Conservation (phyloP, 2,888 invertebrate genomes). For the Kuschelorhynchus macadamiae region DNA sequence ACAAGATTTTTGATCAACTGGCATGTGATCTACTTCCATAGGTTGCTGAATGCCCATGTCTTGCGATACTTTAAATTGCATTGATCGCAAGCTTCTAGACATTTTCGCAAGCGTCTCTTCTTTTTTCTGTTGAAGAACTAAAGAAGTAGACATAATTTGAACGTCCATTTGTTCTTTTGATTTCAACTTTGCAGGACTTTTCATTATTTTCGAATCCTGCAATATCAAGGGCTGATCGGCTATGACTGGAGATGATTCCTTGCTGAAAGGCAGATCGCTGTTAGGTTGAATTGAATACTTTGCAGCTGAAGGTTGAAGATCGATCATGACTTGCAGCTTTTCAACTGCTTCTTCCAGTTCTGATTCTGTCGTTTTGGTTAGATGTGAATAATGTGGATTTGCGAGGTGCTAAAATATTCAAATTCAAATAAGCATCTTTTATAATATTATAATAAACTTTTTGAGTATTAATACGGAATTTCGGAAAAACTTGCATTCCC, state of each 20-base stretch:
- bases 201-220: no score
- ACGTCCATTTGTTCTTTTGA: no score
- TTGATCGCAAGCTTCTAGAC: not conserved
- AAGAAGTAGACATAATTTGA: not conserved
- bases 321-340: slow-evolving; percentile 62
- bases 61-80: not conserved
- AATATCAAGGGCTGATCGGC: no score
- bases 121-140: slow-evolving; percentile 1
- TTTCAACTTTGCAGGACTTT: slow-evolving; percentile 54
- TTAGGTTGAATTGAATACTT: slow-evolving; percentile 66
- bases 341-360: slow-evolving; percentile 64
- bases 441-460: no score
- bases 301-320: slow-evolving; percentile 62
- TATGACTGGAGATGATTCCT: no score
- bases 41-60: not conserved
- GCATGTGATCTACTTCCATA: not conserved
- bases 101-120: slow-evolving; percentile 14
- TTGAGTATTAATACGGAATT: no score
- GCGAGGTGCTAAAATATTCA: slow-evolving; percentile 19
- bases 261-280: slow-evolving; percentile 57
- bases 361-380: slow-evolving; percentile 6
- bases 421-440: not conserved
- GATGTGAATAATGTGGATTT: not conserved
- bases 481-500: no score
- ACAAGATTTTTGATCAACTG: no score